Evolutionary conservation across 2,888 invertebrate genomes (phyloP).

Genomic region (Tiliacea citrago): DNA sequence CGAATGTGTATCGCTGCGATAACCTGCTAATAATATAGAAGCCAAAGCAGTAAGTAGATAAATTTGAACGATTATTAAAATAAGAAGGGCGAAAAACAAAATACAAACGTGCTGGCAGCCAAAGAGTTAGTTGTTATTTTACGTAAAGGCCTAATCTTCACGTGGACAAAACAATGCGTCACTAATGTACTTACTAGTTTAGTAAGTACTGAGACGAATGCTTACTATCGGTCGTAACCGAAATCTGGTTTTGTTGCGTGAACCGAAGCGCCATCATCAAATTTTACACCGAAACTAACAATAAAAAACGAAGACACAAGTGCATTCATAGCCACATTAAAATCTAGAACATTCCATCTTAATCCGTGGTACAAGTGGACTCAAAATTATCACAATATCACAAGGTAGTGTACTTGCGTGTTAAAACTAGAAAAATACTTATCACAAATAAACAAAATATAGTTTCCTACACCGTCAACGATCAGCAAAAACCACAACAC

Average conservation of each 20-base stretch:
- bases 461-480: constrained; percentile 6
- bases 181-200: constrained; percentile 32
- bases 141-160: constrained; percentile 16
- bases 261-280: background rate
- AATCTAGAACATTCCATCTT: background rate
- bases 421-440: background rate
- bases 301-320: background rate
- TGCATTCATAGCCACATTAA: background rate
- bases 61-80: background rate
- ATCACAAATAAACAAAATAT: constrained; percentile 5
- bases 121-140: constrained; percentile 10
- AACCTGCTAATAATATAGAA: background rate
- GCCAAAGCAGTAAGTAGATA: too few species aligned
- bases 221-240: constrained; percentile 12
- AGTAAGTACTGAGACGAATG: constrained; percentile 33
- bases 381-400: background rate
- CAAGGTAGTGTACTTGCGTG: background rate
- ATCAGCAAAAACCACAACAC: constrained; percentile 38
- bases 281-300: background rate
- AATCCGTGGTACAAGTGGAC: background rate
- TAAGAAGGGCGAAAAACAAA: background rate
- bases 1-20: background rate
- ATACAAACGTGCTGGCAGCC: constrained; percentile 6
- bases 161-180: constrained; percentile 31
- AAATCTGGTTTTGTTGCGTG: background rate